These are phyloP conservation scores for Xylocampa areola DNA, from an alignment of 2,888 invertebrate species.

Conservation along the genomic window DNA sequence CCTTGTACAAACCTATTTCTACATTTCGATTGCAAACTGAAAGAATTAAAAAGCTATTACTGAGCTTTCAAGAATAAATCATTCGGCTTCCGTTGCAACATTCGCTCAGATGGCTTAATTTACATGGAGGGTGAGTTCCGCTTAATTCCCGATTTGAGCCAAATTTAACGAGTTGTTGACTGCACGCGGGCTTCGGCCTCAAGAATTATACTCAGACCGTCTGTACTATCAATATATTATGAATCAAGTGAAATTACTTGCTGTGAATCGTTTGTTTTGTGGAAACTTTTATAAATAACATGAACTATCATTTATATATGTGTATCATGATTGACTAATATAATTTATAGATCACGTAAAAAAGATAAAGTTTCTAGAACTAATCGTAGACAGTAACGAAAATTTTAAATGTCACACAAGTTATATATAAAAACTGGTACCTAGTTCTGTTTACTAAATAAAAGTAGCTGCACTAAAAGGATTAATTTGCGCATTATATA, in stretches of 20 bases:
- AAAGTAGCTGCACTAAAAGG: too few species aligned
- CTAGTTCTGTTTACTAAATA: too few species aligned
- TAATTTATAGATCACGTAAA: too few species aligned
- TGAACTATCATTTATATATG: too few species aligned
- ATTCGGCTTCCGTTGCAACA: constrained; percentile 72
- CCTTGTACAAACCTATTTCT: constrained; percentile 44
- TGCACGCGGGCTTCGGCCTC: constrained; percentile 33
- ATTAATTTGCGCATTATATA: too few species aligned
- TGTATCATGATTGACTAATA: too few species aligned
- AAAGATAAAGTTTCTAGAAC: too few species aligned
- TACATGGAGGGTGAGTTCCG: constrained; percentile 70
- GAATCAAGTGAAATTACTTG: constrained; percentile 5
- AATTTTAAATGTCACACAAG: too few species aligned
- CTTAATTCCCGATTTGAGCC: constrained; percentile 66
- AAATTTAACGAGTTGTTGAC: constrained; percentile 66
- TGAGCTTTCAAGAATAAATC: constrained; percentile 71
- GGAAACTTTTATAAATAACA: too few species aligned
- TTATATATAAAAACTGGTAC: too few species aligned
- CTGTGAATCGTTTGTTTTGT: not conserved
- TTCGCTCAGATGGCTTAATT: constrained; percentile 74
- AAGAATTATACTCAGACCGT: constrained; percentile 42
- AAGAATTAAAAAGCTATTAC: constrained; percentile 76
- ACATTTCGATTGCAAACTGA: constrained; percentile 65
- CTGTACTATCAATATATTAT: constrained; percentile 44
- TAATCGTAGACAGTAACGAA: too few species aligned